Conservation (phyloP, 2,888 invertebrate species). For the Aspidiotus destructor region DNA sequence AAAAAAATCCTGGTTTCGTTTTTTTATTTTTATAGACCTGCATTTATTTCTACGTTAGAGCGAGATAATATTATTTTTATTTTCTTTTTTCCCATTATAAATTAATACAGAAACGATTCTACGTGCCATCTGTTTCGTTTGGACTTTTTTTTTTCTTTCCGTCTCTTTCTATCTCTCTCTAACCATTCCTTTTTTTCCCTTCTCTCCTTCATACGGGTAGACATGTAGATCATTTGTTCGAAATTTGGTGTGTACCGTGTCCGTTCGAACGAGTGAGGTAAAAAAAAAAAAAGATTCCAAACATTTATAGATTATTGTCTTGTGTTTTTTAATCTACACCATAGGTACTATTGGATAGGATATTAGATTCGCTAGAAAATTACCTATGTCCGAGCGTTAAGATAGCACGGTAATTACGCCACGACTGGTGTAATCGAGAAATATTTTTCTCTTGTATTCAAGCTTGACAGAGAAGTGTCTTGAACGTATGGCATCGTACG, state of each 20-base stretch:
- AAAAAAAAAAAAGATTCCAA: constrained; percentile 8
- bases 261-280: background rate
- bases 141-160: too few species aligned
- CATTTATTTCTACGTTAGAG: too few species aligned
- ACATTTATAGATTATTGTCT: constrained; percentile 21
- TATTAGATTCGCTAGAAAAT: constrained; percentile 24
- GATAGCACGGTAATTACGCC: constrained; percentile 12
- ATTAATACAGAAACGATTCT: too few species aligned
- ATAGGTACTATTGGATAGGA: constrained; percentile 1
- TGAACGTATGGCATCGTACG: too few species aligned
- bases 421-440: background rate
- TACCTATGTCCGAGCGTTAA: constrained; percentile 15
- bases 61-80: too few species aligned
- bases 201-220: constrained; percentile 11
- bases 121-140: too few species aligned
- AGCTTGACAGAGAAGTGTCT: too few species aligned
- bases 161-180: too few species aligned
- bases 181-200: too few species aligned
- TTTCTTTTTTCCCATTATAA: too few species aligned
- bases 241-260: constrained; percentile 13
- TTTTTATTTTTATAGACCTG: too few species aligned
- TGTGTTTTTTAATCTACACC: constrained; percentile 7
- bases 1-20: too few species aligned
- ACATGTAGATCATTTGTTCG: background rate
- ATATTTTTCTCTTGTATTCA: background rate